Evolutionary conservation across 2,888 invertebrate genomes (phyloP).

Genomic region (Trissonchulus latispiculum): DNA sequence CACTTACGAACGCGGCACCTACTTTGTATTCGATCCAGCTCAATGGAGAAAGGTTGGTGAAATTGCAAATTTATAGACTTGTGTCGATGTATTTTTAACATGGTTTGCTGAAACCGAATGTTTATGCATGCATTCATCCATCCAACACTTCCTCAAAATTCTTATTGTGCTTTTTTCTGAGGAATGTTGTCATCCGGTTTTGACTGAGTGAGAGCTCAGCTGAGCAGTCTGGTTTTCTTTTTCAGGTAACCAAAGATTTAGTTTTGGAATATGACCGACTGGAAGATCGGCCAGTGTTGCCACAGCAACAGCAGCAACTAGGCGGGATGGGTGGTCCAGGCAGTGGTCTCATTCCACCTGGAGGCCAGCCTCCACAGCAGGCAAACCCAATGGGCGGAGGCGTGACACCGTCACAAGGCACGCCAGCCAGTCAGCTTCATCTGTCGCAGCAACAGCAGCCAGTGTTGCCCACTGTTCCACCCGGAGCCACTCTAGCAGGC

Average conservation of each 20-base stretch:
- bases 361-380: background rate
- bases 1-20: slow-evolving; percentile 94
- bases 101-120: background rate
- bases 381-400: background rate
- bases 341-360: background rate
- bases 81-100: no score
- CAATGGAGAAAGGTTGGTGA: slow-evolving; percentile 98
- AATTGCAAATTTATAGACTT: no score
- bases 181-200: no score
- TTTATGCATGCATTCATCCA: background rate
- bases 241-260: slow-evolving; percentile 70
- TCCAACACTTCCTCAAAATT: no score
- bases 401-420: background rate
- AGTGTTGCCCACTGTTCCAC: background rate
- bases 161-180: no score
- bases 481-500: background rate
- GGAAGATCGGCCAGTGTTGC: slow-evolving; percentile 67
- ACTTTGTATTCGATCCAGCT: slow-evolving; percentile 97
- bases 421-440: background rate
- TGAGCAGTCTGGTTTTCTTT: no score
- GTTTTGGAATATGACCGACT: slow-evolving; percentile 97
- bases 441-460: background rate
- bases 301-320: slow-evolving; percentile 24
- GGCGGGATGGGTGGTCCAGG: background rate
- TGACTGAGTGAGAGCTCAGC: background rate